Conservation (phyloP, 2,888 invertebrate genomes). For the Lasioglossum morio region DNA sequence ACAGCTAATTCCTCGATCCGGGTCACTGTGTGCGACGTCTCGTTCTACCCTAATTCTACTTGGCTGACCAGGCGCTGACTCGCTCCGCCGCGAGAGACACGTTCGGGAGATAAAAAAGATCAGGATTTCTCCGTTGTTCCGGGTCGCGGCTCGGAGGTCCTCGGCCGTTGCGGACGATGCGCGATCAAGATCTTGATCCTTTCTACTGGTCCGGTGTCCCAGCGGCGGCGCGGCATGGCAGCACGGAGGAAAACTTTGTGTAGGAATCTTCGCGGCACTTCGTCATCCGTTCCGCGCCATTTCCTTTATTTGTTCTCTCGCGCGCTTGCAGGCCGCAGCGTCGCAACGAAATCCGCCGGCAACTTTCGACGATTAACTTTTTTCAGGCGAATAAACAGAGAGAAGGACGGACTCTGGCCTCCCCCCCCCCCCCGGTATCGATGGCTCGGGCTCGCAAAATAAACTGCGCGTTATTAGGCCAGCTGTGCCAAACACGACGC, state of each 20-base stretch:
- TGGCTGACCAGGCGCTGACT: slow-evolving; percentile 6
- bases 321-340: background rate
- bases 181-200: slow-evolving; percentile 11
- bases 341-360: slow-evolving; percentile 41
- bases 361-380: slow-evolving; percentile 65
- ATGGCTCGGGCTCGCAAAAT: slow-evolving; percentile 36
- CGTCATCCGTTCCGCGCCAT: slow-evolving; percentile 68
- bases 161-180: background rate
- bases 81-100: background rate
- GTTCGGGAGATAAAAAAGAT: background rate
- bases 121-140: background rate
- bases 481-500: slow-evolving; percentile 43
- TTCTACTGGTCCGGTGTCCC: background rate
- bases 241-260: slow-evolving; percentile 20
- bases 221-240: background rate
- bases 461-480: slow-evolving; percentile 51
- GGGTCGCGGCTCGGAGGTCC: background rate
- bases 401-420: slow-evolving; percentile 12
- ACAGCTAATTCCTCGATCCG: background rate
- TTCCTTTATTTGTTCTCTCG: slow-evolving; percentile 57
- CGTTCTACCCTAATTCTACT: background rate
- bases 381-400: slow-evolving; percentile 51
- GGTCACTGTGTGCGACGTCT: background rate
- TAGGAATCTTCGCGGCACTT: slow-evolving; percentile 52
- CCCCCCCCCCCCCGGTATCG: slow-evolving; percentile 42